Percentiles rank a stretch among this genome's conserved stretches.
Conservation (phyloP, 2,888 invertebrate species). For the Tachina grossa region DNA sequence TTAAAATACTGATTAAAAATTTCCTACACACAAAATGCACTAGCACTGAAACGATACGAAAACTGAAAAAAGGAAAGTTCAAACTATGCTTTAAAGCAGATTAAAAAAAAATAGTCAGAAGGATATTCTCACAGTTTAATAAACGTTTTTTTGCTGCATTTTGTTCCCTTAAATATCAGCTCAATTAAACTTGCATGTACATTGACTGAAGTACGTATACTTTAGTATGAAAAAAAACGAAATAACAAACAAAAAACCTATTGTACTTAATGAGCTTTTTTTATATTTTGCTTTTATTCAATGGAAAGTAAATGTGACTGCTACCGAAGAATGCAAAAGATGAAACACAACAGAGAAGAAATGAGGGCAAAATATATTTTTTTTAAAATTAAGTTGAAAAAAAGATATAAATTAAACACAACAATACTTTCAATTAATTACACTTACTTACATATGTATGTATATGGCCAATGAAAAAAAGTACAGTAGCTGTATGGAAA, state of each 20-base stretch:
- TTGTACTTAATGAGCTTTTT: constrained; percentile 64
- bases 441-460: constrained; percentile 3
- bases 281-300: constrained; percentile 6
- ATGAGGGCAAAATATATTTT: constrained; percentile 27
- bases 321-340: constrained; percentile 20
- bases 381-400: background rate
- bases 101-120: constrained; percentile 40
- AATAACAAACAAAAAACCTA: constrained; percentile 23
- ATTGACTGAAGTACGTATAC: constrained; percentile 9
- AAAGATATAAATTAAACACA: constrained; percentile 28
- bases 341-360: constrained; percentile 6
- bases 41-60: constrained; percentile 11
- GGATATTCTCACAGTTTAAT: constrained; percentile 65
- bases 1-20: constrained; percentile 41
- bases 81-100: constrained; percentile 16
- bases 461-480: background rate
- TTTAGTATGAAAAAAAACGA: background rate
- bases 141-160: background rate
- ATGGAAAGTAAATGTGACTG: constrained; percentile 25
- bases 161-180: constrained; percentile 39
- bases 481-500: background rate
- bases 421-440: constrained; percentile 59
- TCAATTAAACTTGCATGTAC: constrained; percentile 68
- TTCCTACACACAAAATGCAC: constrained; percentile 35
- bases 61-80: background rate